Conservation (phyloP, 2,113 vertebrate species). For the Pteronura brasiliensis region DNA sequence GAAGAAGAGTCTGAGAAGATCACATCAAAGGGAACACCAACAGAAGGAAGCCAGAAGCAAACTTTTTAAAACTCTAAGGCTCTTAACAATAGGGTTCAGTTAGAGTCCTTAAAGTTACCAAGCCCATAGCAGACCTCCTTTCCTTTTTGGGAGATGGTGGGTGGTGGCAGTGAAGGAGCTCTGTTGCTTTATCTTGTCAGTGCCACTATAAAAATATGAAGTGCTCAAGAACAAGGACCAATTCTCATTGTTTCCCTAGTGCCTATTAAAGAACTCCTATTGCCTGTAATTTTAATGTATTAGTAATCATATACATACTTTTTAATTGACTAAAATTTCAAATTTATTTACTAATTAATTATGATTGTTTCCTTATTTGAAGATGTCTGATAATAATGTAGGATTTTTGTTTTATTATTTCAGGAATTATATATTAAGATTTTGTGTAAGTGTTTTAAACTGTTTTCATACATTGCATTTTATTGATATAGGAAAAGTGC, state of each 20-base stretch:
- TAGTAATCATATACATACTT: neutral
- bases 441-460: neutral
- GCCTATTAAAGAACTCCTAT: neutral
- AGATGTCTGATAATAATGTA: neutral
- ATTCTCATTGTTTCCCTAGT: neutral
- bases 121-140: neutral
- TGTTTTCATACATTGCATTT: neutral
- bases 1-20: neutral
- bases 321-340: neutral
- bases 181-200: neutral
- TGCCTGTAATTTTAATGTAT: neutral
- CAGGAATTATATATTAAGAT: neutral
- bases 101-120: neutral
- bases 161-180: no score
- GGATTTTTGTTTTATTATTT: neutral
- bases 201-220: neutral
- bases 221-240: neutral
- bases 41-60: neutral
- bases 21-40: neutral
- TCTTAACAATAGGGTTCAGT: neutral
- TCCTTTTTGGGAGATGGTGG: neutral
- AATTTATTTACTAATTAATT: neutral
- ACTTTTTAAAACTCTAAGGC: neutral
- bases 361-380: neutral
- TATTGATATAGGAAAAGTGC: neutral